Evolutionary conservation across 1,140 invertebrate species (phyloP), one percentile per base, ranked within the genome.

Genomic region (Akabosia matsudoensis): DNA sequence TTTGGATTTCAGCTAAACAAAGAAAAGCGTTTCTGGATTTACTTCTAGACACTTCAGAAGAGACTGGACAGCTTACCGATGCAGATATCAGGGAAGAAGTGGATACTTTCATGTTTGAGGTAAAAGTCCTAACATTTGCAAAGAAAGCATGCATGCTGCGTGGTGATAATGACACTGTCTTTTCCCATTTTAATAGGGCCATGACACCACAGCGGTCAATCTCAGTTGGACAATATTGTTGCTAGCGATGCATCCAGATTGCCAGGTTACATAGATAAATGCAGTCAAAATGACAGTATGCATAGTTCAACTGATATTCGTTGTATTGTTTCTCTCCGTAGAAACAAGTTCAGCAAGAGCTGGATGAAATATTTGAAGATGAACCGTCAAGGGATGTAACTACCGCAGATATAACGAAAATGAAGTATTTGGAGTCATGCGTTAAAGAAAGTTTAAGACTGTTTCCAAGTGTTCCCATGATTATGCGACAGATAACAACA

Each of bases 391-490:
- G 82, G 30, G 70, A 67, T n/a, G 80, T 85, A 0, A 87, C 85
- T 1, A 78, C 85, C 73, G 85, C 87, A 37, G 85, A 88, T 56
- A 74, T 89, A 0, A 70, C 84, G 26, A 83, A 88, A 76, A 84
- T 91, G 81, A 86, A 86, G 24, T 91, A 90, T 83, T 82, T 90
- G 3, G 90, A 91, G 78, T 86, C 87, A 77, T 89, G 88, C 30
- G 87, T 91, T 22, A 91, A 90, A 78, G 89, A 91, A 84, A 81
- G 86, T 1, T 82, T 90, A 0, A 82, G 89, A 76, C 75, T 90
- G 3, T 91, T 87, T 83, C 90, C 90, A 16, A 88, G 88, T 75
- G 89, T 90, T n/a, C 90, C 90, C 10, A 79, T 87, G 37, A 87
- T 91, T 73, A 82, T 78, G 14, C 82, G 88, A 79, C 28, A 67